phyloP scores from a whole-genome alignment of 2,113 vertebrate genomes.

The Myrmecobius fasciatus region DNA sequence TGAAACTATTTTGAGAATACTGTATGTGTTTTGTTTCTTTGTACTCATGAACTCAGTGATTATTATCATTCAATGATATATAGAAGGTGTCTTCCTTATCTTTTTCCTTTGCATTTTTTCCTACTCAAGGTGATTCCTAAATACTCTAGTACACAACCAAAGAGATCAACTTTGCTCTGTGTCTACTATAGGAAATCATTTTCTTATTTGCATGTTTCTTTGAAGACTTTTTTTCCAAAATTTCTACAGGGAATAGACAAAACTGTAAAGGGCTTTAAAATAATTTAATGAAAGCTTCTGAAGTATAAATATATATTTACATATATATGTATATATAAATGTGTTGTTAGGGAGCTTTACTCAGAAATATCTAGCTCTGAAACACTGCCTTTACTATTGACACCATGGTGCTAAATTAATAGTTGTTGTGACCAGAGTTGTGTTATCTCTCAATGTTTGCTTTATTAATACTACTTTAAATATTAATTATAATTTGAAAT shows the following conservation, averaged over 20 bases:
- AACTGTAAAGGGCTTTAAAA: background rate
- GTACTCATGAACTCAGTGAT: conserved; percentile 56
- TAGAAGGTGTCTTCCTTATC: conserved; percentile 68
- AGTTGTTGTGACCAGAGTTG: background rate
- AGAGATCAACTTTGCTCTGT: conserved; percentile 16
- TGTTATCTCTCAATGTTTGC: background rate
- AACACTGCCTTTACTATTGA: background rate
- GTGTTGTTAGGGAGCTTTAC: background rate
- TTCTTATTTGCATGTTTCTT: background rate
- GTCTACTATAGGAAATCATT: background rate
- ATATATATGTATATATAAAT: no score
- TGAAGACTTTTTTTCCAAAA: conserved; percentile 18
- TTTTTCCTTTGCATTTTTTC: background rate
- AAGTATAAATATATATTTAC: background rate
- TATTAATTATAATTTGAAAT: background rate
- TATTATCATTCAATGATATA: conserved; percentile 68
- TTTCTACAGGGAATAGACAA: background rate
- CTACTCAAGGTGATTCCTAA: conserved; percentile 72
- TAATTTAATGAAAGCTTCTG: background rate
- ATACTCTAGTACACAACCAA: conserved; percentile 39
- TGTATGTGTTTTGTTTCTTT: conserved; percentile 52
- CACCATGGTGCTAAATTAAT: background rate
- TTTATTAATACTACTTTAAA: background rate
- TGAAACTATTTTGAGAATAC: conserved; percentile 24
- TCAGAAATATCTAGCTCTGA: background rate